Evolutionary conservation across 92 coral and sea anemone species (phyloP), one percentile per base, ranked within the genome.

Genomic region (Porites divaricata): DNA sequence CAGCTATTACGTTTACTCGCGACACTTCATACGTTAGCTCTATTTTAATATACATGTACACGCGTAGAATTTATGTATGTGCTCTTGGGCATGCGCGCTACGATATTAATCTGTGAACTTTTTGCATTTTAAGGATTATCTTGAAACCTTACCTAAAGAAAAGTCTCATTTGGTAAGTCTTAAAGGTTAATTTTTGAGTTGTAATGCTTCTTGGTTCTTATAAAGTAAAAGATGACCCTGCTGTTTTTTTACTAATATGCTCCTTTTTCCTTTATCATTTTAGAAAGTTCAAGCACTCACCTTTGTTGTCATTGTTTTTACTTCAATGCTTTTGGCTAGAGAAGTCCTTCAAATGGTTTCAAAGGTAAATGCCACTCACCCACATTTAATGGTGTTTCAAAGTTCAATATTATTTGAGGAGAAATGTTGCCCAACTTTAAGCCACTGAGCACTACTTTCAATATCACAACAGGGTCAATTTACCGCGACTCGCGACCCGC

Each of bases 301-400:
- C 62, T 78, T 57, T 13, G 63, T 93, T 9, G 87, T 80, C 67
- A 78, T 91, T 53, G 85, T 89, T 4, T 83, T 89, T 49, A 79
- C 97, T 17, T 62, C 72, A 15, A 86, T 89, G 49, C 97, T 88
- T 19, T 76, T 93, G 48, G 15, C 87, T 23, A 89, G 88, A 63
- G 97, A 93, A 79, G 45, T 81, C 66, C 16, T 67, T 4, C 95
- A 93, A 76, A 63, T 91, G 9, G 26, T 74, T 41, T 74, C 87
- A 75, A 58, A 91, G 91, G 97, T 93, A 75, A 35, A 35, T 35
- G 45, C 45, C 45, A 35, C 7, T 6, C 45, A 35, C 7, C 45
- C 45, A 35, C 45, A 35, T 35, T 35, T 35, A 35, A 35, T 35
- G 45, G 45, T 5, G 0, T 35, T 35, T 35, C 7, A 35, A 35